Evolutionary conservation across 1,140 invertebrate genomes (phyloP).

Genomic region (Lamellibrachia luymesi): DNA sequence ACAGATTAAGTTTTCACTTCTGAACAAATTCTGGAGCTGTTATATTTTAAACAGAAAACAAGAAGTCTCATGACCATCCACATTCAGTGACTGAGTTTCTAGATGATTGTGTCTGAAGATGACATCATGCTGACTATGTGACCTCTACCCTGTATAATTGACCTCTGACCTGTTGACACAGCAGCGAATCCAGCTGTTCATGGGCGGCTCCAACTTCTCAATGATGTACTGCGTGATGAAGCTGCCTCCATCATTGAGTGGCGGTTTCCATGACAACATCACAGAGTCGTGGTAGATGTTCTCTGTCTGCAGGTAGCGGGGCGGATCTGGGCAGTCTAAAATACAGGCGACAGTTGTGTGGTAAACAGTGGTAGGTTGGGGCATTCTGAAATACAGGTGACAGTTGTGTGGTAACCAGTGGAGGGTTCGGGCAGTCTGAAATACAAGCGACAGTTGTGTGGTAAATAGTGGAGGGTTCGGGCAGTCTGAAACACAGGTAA

Average conservation of each 20-base stretch:
- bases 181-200: slow-evolving; percentile 92
- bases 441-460: too few relatives aligned
- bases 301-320: slow-evolving; percentile 87
- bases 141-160: background rate
- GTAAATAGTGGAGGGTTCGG: too few relatives aligned
- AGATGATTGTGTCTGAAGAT: background rate
- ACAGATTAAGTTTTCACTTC: background rate
- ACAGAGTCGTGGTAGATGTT: slow-evolving; percentile 92
- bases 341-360: slow-evolving; percentile 20
- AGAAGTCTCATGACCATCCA: too few relatives aligned
- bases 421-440: too few relatives aligned
- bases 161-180: slow-evolving; percentile 74
- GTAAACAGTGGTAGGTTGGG: background rate
- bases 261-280: slow-evolving; percentile 90
- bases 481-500: too few relatives aligned
- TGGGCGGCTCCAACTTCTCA: slow-evolving; percentile 85
- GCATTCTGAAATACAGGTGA: too few relatives aligned
- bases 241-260: slow-evolving; percentile 82
- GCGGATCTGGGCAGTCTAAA: slow-evolving; percentile 90
- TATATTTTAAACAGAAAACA: too few relatives aligned
- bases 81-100: background rate
- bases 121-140: background rate
- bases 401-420: too few relatives aligned
- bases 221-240: slow-evolving; percentile 96
- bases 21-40: background rate